phyloP scores from a whole-genome alignment of 2,888 invertebrate genomes.

The Clivina fossor region DNA sequence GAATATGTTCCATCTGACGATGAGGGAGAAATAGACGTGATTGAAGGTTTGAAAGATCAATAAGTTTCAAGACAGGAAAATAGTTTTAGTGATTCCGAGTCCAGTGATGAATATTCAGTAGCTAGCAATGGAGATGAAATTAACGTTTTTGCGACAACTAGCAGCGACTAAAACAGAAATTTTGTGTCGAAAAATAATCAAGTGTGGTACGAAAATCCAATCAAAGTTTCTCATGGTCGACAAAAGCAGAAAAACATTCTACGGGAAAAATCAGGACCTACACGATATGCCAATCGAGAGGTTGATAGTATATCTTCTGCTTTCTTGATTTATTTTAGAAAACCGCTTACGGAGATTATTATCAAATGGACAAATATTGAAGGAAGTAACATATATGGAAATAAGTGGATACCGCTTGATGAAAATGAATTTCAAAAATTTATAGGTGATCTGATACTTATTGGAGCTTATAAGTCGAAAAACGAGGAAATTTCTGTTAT shows the following conservation, averaged over 20 bases:
- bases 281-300: constrained; percentile 13
- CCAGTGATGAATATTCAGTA: constrained; percentile 1
- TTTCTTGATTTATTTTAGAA: constrained; percentile 18
- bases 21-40: constrained; percentile 18
- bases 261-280: constrained; percentile 26
- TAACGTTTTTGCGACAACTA: too few relatives aligned
- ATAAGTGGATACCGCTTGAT: constrained; percentile 14
- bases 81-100: too few relatives aligned
- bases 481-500: constrained; percentile 14
- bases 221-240: constrained; percentile 5
- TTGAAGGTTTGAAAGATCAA: neutral
- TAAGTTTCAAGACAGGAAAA: too few relatives aligned
- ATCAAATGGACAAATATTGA: constrained; percentile 14
- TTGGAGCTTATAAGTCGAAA: constrained; percentile 21
- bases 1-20: constrained; percentile 12
- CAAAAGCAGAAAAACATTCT: constrained; percentile 18
- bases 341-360: too few relatives aligned
- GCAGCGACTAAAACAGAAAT: neutral
- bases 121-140: too few relatives aligned
- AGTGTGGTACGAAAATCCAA: constrained; percentile 16
- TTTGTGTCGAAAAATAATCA: constrained; percentile 15
- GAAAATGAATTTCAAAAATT: constrained; percentile 16
- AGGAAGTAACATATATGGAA: constrained; percentile 17
- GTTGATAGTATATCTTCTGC: constrained; percentile 14
- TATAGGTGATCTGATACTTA: constrained; percentile 3